phyloP scores from a whole-genome alignment of 2,113 vertebrate species.

The Sinocyclocheilus maitianheensis region DNA sequence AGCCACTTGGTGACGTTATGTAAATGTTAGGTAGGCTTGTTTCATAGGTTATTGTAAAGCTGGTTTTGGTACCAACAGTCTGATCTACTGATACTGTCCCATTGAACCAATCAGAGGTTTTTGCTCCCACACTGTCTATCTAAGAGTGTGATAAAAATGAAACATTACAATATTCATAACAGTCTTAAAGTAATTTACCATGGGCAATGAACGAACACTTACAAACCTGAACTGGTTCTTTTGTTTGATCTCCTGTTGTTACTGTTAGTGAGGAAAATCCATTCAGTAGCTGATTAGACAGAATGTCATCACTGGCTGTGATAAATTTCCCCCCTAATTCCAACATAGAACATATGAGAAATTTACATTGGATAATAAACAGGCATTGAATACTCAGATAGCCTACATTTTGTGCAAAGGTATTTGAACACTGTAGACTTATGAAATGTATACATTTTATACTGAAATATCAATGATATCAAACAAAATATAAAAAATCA shows the following conservation, averaged over 20 bases:
- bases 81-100: conserved; percentile 64
- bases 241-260: conserved; percentile 62
- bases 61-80: conserved; percentile 69
- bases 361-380: neutral
- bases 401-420: neutral
- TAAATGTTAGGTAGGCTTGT: conserved; percentile 49
- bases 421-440: neutral
- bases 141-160: conserved; percentile 47
- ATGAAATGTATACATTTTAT: neutral
- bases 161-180: neutral
- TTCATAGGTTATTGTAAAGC: conserved; percentile 69
- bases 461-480: neutral
- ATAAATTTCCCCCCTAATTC: conserved; percentile 68
- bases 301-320: conserved; percentile 61
- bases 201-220: neutral
- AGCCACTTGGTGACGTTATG: conserved; percentile 65
- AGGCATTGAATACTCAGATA: neutral
- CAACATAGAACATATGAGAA: neutral
- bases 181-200: neutral
- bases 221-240: conserved; percentile 70
- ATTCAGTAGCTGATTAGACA: conserved; percentile 67
- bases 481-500: neutral
- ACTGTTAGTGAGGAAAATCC: conserved; percentile 71
- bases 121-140: conserved; percentile 67
- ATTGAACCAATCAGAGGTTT: conserved; percentile 54